Conservation (phyloP, 2,113 vertebrate species). For the Ammodytes marinus region DNA sequence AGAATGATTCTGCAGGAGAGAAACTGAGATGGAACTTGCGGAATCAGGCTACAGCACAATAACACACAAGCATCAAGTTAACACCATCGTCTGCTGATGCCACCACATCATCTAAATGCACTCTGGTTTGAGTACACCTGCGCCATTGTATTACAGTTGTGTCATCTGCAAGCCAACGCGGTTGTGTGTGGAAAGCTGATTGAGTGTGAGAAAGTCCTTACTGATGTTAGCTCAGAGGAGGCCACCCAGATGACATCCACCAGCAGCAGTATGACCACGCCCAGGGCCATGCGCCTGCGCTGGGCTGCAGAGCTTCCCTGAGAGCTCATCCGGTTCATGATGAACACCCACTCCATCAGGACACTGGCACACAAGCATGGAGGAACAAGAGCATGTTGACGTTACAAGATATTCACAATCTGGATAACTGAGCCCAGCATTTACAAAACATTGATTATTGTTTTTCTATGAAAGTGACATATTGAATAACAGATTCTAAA, state of each 20-base stretch:
- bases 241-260: slow-evolving; percentile 98
- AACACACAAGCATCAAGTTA: neutral
- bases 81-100: neutral
- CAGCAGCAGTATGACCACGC: slow-evolving; percentile 93
- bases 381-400: neutral
- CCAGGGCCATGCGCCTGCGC: slow-evolving; percentile 92
- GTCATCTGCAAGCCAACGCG: neutral
- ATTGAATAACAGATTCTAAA: neutral
- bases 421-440: neutral
- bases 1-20: no score
- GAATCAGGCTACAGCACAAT: neutral
- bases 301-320: slow-evolving; percentile 89
- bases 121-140: neutral
- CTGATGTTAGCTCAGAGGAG: slow-evolving; percentile 96
- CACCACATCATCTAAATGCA: neutral
- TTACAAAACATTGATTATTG: neutral
- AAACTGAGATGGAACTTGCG: no score
- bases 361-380: slow-evolving; percentile 34
- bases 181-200: neutral
- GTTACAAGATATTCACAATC: neutral
- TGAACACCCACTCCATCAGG: slow-evolving; percentile 92
- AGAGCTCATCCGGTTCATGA: slow-evolving; percentile 94
- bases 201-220: slow-evolving; percentile 77
- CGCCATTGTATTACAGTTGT: neutral
- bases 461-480: neutral